These are phyloP conservation scores for Cecropterus lyciades DNA, from an alignment of 1,140 invertebrate species.

Conservation along the genomic window DNA sequence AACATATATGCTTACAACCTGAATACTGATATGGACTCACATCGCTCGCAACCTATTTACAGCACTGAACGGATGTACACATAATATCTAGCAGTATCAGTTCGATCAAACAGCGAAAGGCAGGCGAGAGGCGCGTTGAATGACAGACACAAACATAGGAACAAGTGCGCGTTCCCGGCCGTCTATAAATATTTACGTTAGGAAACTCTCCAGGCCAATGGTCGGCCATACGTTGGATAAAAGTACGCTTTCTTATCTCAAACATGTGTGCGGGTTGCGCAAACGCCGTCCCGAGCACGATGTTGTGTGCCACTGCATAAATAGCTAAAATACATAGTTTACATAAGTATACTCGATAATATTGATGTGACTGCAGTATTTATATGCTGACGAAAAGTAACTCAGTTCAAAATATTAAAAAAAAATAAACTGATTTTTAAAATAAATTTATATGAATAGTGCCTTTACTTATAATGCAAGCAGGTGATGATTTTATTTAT, in stretches of 20 bases:
- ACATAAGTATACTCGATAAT: too few species aligned
- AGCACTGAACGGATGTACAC: neutral
- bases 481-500: too few species aligned
- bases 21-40: too few species aligned
- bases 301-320: slow-evolving; percentile 27
- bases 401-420: too few species aligned
- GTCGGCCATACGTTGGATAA: slow-evolving; percentile 70
- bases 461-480: too few species aligned
- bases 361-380: too few species aligned
- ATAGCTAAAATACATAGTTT: slow-evolving; percentile 1
- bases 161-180: slow-evolving; percentile 69
- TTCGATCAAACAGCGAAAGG: slow-evolving; percentile 43
- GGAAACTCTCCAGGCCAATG: slow-evolving; percentile 78
- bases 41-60: neutral
- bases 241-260: slow-evolving; percentile 79
- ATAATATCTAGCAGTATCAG: slow-evolving; percentile 13
- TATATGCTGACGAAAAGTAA: too few species aligned
- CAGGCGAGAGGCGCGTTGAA: slow-evolving; percentile 62
- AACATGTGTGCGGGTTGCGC: slow-evolving; percentile 72
- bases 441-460: too few species aligned
- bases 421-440: too few species aligned
- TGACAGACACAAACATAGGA: slow-evolving; percentile 81
- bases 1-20: too few species aligned
- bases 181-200: slow-evolving; percentile 83
- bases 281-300: slow-evolving; percentile 51